Evolutionary conservation across 1,140 invertebrate species (phyloP), one percentile per base, ranked within the genome.

Genomic region (Bactericera cockerelli): DNA sequence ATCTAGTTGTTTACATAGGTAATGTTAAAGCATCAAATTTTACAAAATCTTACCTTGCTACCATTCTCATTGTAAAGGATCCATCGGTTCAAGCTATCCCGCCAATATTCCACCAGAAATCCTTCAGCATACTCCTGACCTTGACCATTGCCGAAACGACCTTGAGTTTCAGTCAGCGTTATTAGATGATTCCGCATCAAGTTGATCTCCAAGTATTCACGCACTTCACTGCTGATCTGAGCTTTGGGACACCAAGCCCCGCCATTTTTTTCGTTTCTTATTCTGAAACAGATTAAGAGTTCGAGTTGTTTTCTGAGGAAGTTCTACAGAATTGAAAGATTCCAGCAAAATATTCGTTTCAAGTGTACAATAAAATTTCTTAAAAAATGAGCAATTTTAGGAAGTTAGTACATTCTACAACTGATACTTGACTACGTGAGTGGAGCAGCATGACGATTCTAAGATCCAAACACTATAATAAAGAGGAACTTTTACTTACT

Each of bases 221-320:
- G 79, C 21, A 84, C 79, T 54, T 80, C 77, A 19, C 77, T 78
- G 63, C 79, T 79, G 61, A 87, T 85, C 64, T 87, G 80, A 1
- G 81, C 79, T 63, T 86, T 83, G 0, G 93, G 91, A 73, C 93
- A 96, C 93, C 93, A 96, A 0, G 93, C 92, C 1, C 93, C 93
- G 1, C 90, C 89, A 63, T 87, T 86, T 63, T 83, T 81, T 68
- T 95, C 91, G 28, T 83, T 82, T 1, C 87, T 78, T 63, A 94
- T 81, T 70, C 91, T 94, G 75, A 36, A 75, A 79, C 59, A 69
- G 70, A 61, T 11, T 36, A 36, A 36, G n/a, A n/a, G n/a, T n/a
- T n/a, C n/a, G n/a, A n/a, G n/a, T n/a, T n/a, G n/a, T n/a, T n/a
- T n/a, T n/a, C n/a, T n/a, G n/a, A n/a, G n/a, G n/a, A n/a, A n/a